These are phyloP conservation scores for Echinometra lucunter DNA, from an alignment of 53 echinoderm and acorn worm species.

Conservation along the genomic window DNA sequence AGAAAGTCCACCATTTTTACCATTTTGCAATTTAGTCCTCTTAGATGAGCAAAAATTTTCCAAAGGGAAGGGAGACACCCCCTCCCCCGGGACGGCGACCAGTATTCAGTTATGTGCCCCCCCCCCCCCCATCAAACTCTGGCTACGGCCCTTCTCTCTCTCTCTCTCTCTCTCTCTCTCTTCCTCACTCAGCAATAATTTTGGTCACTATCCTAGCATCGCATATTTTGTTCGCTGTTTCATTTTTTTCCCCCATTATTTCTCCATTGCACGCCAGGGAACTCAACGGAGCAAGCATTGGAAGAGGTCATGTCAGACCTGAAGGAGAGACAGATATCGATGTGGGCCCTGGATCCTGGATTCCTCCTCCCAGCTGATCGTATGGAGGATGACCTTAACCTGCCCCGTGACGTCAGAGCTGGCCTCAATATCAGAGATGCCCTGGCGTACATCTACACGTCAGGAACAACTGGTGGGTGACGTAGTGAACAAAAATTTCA, in stretches of 20 bases:
- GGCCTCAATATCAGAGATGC: slow-evolving; percentile 82
- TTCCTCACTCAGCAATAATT: no score
- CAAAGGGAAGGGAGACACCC: no score
- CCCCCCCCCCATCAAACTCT: no score
- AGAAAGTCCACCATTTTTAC: no score
- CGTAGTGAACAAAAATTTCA: neutral
- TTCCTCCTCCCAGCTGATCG: slow-evolving; percentile 53
- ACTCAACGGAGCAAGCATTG: slow-evolving; percentile 60
- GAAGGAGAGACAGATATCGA: slow-evolving; percentile 59
- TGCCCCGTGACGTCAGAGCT: slow-evolving; percentile 79
- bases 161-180: no score
- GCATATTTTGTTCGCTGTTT: neutral
- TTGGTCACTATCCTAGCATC: neutral
- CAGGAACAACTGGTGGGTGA: slow-evolving; percentile 92
- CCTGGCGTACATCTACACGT: slow-evolving; percentile 93
- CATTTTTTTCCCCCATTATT: neutral
- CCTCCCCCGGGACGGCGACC: no score
- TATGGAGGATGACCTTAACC: slow-evolving; percentile 69
- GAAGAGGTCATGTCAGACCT: slow-evolving; percentile 82
- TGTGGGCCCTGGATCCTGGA: slow-evolving; percentile 80
- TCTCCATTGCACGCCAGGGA: slow-evolving; percentile 57
- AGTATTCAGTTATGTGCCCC: no score
- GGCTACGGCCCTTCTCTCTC: no score
- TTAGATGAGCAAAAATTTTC: no score
- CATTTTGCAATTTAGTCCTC: no score